Percentiles rank a stretch among this genome's conserved stretches.
These are phyloP conservation scores for Herminia tarsipennalis DNA, from an alignment of 2,888 invertebrate genomes.

Conservation along the genomic window DNA sequence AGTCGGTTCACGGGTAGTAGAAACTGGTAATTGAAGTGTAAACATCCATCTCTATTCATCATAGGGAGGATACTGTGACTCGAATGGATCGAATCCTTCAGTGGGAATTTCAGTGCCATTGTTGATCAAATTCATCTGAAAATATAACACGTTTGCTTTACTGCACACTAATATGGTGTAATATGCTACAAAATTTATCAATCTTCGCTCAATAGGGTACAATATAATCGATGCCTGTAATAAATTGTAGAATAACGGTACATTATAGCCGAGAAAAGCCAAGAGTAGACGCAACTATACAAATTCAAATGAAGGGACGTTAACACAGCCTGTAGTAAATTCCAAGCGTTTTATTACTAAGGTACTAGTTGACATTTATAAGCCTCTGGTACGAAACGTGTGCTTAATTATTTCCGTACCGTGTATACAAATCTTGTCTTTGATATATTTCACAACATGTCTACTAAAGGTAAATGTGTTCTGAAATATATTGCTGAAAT, in stretches of 20 bases:
- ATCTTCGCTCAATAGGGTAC: too few relatives aligned
- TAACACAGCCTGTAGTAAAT: constrained; percentile 18
- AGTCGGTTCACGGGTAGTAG: too few relatives aligned
- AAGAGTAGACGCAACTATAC: neutral
- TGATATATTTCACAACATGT: neutral
- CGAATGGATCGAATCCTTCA: too few relatives aligned
- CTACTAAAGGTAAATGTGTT: neutral
- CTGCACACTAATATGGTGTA: too few relatives aligned
- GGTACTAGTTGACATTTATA: constrained; percentile 31
- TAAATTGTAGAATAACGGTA: constrained; percentile 2
- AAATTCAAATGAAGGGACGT: constrained; percentile 18
- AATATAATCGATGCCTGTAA: neutral
- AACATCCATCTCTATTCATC: too few relatives aligned
- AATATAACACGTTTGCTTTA: too few relatives aligned
- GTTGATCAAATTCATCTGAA: too few relatives aligned
- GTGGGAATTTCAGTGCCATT: too few relatives aligned
- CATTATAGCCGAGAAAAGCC: constrained; percentile 3
- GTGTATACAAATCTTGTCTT: constrained; percentile 8
- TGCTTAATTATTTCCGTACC: constrained; percentile 28
- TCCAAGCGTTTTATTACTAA: constrained; percentile 20
- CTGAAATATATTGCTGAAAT: too few relatives aligned
- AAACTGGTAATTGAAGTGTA: too few relatives aligned
- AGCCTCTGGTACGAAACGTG: constrained; percentile 26
- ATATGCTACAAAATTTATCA: too few relatives aligned
- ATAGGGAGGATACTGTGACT: too few relatives aligned